Percentiles rank a stretch among this genome's conserved stretches.
phyloP scores from a whole-genome alignment of 2,113 vertebrate species.

The Osmerus mordax region DNA sequence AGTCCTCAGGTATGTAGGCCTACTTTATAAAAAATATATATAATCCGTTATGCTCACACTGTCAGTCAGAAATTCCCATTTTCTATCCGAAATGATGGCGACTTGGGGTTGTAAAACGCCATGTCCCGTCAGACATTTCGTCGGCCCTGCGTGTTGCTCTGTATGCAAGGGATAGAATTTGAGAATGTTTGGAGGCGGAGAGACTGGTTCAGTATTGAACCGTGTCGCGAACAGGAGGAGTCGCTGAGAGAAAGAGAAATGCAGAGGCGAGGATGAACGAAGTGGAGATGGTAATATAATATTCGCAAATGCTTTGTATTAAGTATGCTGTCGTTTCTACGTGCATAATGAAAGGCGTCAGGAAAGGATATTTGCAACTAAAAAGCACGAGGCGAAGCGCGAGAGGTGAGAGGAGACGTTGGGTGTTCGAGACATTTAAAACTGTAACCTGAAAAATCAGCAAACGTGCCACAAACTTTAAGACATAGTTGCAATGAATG shows the following conservation, averaged over 20 bases:
- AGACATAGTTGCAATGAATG: constrained; percentile 28
- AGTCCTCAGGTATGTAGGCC: too few relatives aligned
- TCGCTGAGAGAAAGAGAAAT: constrained; percentile 47
- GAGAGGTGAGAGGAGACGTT: constrained; percentile 58
- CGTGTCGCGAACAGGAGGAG: constrained; percentile 68
- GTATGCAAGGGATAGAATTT: constrained; percentile 9
- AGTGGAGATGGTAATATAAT: constrained; percentile 30
- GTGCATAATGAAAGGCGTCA: constrained; percentile 16
- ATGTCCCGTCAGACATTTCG: constrained; percentile 59
- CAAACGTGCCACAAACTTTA: constrained; percentile 44
- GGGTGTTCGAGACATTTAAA: constrained; percentile 37
- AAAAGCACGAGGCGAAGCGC: constrained; percentile 28
- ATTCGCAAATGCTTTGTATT: constrained; percentile 2
- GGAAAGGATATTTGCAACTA: constrained; percentile 30
- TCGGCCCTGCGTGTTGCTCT: constrained; percentile 28
- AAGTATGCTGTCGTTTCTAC: background rate
- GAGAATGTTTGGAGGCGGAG: constrained; percentile 63
- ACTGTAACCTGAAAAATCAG: constrained; percentile 34
- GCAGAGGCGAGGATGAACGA: constrained; percentile 47
- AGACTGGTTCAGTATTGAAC: constrained; percentile 50
- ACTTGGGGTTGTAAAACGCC: constrained; percentile 38
- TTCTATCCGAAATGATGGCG: background rate
- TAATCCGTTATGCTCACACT: too few relatives aligned
- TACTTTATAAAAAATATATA: too few relatives aligned
- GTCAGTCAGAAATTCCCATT: background rate